Evolutionary conservation across 2,113 vertebrate species (phyloP).

Genomic region (Megatriorchis doriae): DNA sequence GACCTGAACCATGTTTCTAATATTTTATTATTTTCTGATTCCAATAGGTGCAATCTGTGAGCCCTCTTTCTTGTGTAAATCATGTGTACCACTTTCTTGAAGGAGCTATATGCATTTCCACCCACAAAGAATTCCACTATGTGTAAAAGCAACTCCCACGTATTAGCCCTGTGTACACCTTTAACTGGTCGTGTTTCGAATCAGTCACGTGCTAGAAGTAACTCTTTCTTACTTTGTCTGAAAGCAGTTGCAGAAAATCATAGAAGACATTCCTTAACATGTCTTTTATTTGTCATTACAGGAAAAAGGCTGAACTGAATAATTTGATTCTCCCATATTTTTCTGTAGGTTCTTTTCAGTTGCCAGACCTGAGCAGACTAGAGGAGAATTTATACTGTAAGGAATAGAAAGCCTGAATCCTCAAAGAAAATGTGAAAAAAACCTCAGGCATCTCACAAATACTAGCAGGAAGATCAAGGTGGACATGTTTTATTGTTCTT

Average conservation of each 20-base stretch:
- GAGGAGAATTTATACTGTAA: background rate
- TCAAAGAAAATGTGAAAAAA: background rate
- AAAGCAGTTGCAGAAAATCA: background rate
- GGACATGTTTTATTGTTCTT: background rate
- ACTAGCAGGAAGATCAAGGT: background rate
- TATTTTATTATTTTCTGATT: background rate
- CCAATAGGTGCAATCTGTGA: background rate
- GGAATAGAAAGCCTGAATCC: background rate
- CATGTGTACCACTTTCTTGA: background rate
- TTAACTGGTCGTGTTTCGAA: background rate
- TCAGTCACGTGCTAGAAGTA: background rate
- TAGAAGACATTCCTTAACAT: background rate
- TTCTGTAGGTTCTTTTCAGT: background rate
- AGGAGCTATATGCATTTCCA: background rate
- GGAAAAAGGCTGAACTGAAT: background rate
- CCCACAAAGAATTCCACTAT: background rate
- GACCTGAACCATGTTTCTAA: background rate
- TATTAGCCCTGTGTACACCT: background rate
- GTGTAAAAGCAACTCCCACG: background rate
- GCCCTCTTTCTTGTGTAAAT: background rate
- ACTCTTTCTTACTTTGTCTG: background rate
- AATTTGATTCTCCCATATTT: background rate
- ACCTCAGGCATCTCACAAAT: background rate
- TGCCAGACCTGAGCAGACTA: background rate
- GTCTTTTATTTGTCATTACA: background rate